Evolutionary conservation across 1,140 invertebrate genomes (phyloP), one percentile per base, ranked within the genome.

Genomic region (Tribolium castaneum): DNA sequence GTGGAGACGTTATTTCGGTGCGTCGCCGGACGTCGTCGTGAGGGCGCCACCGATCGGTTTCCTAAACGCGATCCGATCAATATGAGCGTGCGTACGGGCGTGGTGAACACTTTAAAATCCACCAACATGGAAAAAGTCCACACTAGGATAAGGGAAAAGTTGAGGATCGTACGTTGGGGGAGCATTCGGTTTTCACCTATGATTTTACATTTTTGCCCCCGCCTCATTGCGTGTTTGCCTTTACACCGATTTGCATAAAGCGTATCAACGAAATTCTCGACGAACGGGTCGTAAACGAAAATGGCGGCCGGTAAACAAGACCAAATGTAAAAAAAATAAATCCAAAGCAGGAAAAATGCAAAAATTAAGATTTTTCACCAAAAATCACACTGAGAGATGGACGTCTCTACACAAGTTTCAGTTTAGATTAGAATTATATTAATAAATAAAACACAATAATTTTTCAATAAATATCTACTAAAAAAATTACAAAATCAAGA

Each of bases 81-180:
- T 85, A 82, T 70, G 82, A 77, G 82, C 76, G 77, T 83, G 82
- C 80, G 82, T 82, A 75, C 75, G 82, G 80, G 82, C 80, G 81
- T 83, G 81, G 82, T 80, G 70, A 54, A 78, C 56, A 56, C 50
- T 66, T 66, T 30, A 66, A 66, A 66, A 66, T 66, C 59, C 59
- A 66, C 59, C 59, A 66, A 66, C 59, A 66, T 66, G 59, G 59
- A 66, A 66, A 66, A 66, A 30, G 25, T 30, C n/a, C 59, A 66
- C 19, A 35, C 59, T 12, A 66, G 6, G 25, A 45, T n/a, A 9
- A 45, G 9, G 39, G 39, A 45, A 45, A 66, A 34, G 30, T 34
- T 45, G 59, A 25, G 59, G n/a, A 66, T n/a, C 39, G 9, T 39
- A 39, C 34, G 39, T 45, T 45, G 39, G 2, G 39, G 34, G 6